Conservation (phyloP, 1,140 invertebrate genomes). For the Leptonema lineaticorne region DNA sequence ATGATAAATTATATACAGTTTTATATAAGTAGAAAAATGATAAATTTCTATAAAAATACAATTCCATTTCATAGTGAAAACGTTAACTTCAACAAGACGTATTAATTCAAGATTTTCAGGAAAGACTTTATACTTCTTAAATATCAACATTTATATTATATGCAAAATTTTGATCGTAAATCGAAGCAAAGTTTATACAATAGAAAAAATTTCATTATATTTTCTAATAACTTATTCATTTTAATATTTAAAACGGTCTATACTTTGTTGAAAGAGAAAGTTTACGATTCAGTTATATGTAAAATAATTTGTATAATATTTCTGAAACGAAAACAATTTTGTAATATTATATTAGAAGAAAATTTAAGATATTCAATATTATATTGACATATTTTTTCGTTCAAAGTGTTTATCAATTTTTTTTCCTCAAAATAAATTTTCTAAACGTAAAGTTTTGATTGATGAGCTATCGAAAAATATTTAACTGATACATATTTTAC, state of each 20-base stretch:
- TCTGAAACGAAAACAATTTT: not conserved
- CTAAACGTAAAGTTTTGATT: not conserved
- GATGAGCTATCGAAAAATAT: not conserved
- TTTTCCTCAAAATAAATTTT: not conserved
- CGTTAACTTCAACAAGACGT: too few relatives aligned
- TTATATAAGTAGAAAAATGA: too few relatives aligned
- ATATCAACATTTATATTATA: too few relatives aligned
- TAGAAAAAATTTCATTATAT: too few relatives aligned
- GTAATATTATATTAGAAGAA: not conserved
- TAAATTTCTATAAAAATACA: too few relatives aligned
- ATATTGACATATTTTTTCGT: constrained; percentile 7
- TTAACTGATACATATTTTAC: too few relatives aligned
- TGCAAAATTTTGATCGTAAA: too few relatives aligned
- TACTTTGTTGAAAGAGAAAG: not conserved
- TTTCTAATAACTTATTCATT: not conserved
- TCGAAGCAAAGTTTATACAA: too few relatives aligned
- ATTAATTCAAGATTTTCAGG: too few relatives aligned
- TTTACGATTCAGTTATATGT: not conserved
- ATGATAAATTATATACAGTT: too few relatives aligned
- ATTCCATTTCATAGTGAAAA: too few relatives aligned
- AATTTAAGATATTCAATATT: not conserved
- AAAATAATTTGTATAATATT: not conserved
- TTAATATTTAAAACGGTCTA: not conserved
- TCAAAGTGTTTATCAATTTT: not conserved
- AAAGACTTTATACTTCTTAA: too few relatives aligned